Percentiles rank a stretch among this genome's conserved stretches.
These are phyloP conservation scores for Listronotus bonariensis DNA, from an alignment of 1,140 invertebrate species.

Conservation along the genomic window DNA sequence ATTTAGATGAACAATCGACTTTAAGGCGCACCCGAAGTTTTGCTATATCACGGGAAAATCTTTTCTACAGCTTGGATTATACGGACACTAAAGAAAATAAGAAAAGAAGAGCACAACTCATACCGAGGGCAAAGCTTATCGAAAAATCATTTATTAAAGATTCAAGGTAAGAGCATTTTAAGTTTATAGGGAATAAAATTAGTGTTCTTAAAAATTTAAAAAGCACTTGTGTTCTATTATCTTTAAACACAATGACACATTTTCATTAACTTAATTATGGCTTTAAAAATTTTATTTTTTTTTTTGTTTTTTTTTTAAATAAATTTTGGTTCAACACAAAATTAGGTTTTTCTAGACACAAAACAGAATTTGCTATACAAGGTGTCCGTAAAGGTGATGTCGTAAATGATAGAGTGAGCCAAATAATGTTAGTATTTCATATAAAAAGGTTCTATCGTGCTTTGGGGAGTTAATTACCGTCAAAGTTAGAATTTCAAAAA, in stretches of 20 bases:
- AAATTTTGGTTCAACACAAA: no score
- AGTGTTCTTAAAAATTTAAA: not conserved
- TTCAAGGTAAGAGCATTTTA: conserved; percentile 52
- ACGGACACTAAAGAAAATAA: conserved; percentile 33
- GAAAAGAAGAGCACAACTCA: conserved; percentile 71
- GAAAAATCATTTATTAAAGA: conserved; percentile 63
- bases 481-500: no score
- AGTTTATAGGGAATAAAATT: not conserved
- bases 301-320: no score
- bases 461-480: no score
- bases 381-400: no score
- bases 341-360: no score
- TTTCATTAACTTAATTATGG: no score
- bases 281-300: no score
- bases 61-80: conserved; percentile 65
- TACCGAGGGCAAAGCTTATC: conserved; percentile 75
- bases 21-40: conserved; percentile 73
- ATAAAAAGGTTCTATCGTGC: no score
- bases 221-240: not conserved
- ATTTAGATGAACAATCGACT: conserved; percentile 60
- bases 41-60: conserved; percentile 76
- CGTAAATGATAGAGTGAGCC: no score
- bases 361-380: no score
- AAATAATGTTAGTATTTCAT: no score
- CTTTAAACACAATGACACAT: not conserved